Base-by-base conservation (phyloP, 92 coral and sea anemone species). In the Heliopora coerulea region DNA sequence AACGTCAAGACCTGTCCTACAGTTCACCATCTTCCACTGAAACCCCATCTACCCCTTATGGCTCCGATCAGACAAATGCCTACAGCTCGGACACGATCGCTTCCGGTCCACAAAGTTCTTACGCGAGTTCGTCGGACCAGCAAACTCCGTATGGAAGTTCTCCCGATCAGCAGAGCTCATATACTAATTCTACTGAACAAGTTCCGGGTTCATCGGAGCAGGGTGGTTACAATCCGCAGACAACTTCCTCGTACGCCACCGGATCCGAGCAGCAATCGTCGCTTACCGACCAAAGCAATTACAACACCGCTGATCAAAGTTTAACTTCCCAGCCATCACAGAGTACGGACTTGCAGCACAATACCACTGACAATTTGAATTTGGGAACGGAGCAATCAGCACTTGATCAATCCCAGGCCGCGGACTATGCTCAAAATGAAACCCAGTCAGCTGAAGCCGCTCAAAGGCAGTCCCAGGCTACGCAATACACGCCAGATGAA, bases 251-350 rank as follows among this genome's bases (percentile, higher is more conserved):
- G 12, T 8, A 7, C 3, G 17, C 52, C 3, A 15, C 52, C 52
- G 52, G 17, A 46, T 8, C 52, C 52, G 52, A 46, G 2, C 52
- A 59, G 39, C 37, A 59, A 24, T 63, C 70, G 34, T 12, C 48
- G 42, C 7, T 46, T 19, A 12, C 25, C 67, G 42, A 63, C 15
- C 28, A 63, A 28, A 61, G 11, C 42, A 37, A 37, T 11, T 37
- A 31, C 18, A 11, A 18, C 34, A 23, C 67, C 48, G 67, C 67
- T 61, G 48, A 61, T 20, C 78, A 79, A 65, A 68, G 17, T 19
- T 29, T 80, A 3, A 37, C 75, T 52, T 74, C 78, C 62, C 30
- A 50, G 35, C 32, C 62, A 12, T 59, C 74, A 8, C 77, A 62
- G 0, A 28, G 54, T 31, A 27, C 30, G 34, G 49, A 54, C 17